Evolutionary conservation across 2,888 invertebrate genomes (phyloP), one percentile per base, ranked within the genome.

Genomic region (Beris chalybata): DNA sequence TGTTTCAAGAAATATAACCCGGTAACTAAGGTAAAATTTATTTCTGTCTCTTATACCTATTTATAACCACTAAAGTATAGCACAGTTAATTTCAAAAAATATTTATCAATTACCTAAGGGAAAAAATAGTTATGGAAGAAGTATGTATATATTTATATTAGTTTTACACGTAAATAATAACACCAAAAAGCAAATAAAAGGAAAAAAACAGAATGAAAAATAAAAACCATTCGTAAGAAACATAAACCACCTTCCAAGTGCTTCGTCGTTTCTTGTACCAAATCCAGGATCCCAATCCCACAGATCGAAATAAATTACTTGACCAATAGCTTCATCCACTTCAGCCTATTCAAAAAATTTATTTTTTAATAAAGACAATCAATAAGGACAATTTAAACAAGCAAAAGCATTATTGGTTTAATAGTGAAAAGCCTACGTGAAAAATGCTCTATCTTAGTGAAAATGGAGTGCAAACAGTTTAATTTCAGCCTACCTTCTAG

Each of bases 251-350:
- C 91, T 92, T 86, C 92, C 92, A 82, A 92, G 87, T 81, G 85
- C 87, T 86, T 92, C 92, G 85, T 92, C 91, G 83, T 87, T 87
- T 81, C 87, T 86, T 76, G 88, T 86, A 79, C 91, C 90, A 83
- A 91, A 86, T 75, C 87, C 89, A 75, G 90, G 87, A 85, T 92
- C 92, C 87, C 88, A 91, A 84, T 92, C 92, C 91, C 90, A 92
- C 78, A 91, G 82, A 81, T 88, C 87, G 81, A 90, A 84, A 81
- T 84, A 85, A 81, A 91, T 81, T 83, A 85, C 85, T 84, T 92
- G 91, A 78, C 87, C 86, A 84, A 87, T 85, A 80, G 84, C 84
- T 77, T 90, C 89, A 82, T 85, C 87, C 84, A 92, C 86, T 83
- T 88, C 83, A 77, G 90, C 90, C 92, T 92, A 82, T 7, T 15